Base-by-base conservation (phyloP, 2,113 vertebrate genomes). In the Malurus melanocephalus region DNA sequence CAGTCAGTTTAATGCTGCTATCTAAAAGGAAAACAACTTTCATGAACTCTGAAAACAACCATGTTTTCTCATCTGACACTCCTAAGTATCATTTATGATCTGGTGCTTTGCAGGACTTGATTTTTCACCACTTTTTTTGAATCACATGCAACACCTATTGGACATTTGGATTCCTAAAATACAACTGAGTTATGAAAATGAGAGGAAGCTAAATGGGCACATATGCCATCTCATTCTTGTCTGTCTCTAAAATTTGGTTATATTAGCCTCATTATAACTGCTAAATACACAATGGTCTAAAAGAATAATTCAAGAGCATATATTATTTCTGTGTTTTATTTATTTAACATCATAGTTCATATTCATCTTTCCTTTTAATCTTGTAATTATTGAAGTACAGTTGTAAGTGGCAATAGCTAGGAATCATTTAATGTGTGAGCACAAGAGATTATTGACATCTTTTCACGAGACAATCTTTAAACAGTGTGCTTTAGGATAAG, bases 1-100 rank as follows among this genome's bases (percentile, higher is more conserved):
- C 53, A 66, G 45, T 79, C 80, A 77, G 20, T 69, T 43, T 73
- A 80, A 76, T 80, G 73, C 28, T 77, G 26, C 49, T 72, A 32
- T 85, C 71, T 88, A 49, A 72, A 78, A 85, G 52, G 56, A 62
- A 80, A 91, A 69, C 68, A 53, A 32, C 84, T 94, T 94, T 80
- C 64, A 61, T 66, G 88, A 91, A 67, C 49, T 92, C 48, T 69
- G 27, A 61, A 88, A 62, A 80, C 83, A 87, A 19, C 38, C 10
- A 48, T 49, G 42, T 33, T 90, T 84, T 71, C 67, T 79, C 56
- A 83, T 46, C 43, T 87, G 42, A 77, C 67, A 78, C 35, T 49
- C 4, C 9, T 73, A 66, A 92, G 22, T 67, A 55, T 71, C 65
- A 52, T 88, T 91, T 95, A 52, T 71, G 65, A 67, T 59, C 40